Conservation (phyloP, 2,888 invertebrate genomes). For the Drosophila putrida region DNA sequence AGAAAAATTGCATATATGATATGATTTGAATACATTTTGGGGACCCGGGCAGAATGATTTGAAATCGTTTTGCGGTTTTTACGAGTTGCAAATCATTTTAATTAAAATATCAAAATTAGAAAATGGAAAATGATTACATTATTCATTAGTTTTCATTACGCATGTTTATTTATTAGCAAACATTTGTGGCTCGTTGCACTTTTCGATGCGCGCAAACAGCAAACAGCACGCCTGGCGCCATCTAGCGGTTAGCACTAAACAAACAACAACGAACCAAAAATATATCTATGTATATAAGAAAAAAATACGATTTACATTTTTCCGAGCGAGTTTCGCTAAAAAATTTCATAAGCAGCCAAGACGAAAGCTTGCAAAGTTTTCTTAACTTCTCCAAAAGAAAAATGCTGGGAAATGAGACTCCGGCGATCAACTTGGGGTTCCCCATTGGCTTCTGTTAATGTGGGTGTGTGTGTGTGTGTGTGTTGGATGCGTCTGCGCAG, state of each 20-base stretch:
- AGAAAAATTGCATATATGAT: slow-evolving; percentile 57
- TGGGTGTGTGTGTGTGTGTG: slow-evolving; percentile 3
- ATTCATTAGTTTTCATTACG: slow-evolving; percentile 83
- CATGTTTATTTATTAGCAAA: slow-evolving; percentile 76
- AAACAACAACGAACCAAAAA: slow-evolving; percentile 10
- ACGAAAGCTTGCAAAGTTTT: slow-evolving; percentile 71
- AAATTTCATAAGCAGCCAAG: slow-evolving; percentile 44
- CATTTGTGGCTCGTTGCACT: slow-evolving; percentile 61
- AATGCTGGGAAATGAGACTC: slow-evolving; percentile 36
- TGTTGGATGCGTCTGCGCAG: slow-evolving; percentile 63
- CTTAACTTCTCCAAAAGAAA: slow-evolving; percentile 72
- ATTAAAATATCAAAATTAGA: slow-evolving; percentile 83
- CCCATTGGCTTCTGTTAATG: slow-evolving; percentile 1
- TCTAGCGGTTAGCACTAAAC: slow-evolving; percentile 46
- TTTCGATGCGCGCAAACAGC: slow-evolving; percentile 38
- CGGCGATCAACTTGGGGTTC: slow-evolving; percentile 53
- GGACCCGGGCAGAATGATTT: slow-evolving; percentile 68
- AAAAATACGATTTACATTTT: slow-evolving; percentile 12
- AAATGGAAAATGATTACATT: slow-evolving; percentile 82
- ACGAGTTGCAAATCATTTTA: slow-evolving; percentile 83
- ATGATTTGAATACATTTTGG: slow-evolving; percentile 73
- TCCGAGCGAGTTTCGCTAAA: slow-evolving; percentile 5
- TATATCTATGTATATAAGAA: neutral
- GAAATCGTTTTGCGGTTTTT: slow-evolving; percentile 82
- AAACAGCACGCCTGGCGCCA: slow-evolving; percentile 65